phyloP scores from a whole-genome alignment of 1,140 invertebrate genomes.

The Ditylenchus dipsaci region DNA sequence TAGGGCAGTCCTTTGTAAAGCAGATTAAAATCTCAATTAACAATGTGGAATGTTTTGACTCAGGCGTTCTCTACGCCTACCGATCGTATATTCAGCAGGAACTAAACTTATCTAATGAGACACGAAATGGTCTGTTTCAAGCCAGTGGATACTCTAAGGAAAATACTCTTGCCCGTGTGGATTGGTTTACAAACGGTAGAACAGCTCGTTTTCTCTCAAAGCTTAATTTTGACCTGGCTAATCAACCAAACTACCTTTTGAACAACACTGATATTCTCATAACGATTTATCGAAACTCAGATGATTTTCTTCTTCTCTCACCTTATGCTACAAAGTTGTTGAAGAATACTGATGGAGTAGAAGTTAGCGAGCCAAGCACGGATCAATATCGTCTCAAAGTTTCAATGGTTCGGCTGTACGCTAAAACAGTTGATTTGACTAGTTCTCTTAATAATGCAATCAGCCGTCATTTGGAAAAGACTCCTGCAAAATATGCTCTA shows the following conservation, averaged over 20 bases:
- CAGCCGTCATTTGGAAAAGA: neutral
- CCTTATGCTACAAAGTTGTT: no score
- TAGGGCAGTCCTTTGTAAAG: conserved; percentile 35
- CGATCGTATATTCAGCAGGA: conserved; percentile 21
- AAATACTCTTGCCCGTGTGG: conserved; percentile 6
- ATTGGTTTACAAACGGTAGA: neutral
- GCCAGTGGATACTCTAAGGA: conserved; percentile 19
- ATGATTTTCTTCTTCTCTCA: conserved; percentile 13
- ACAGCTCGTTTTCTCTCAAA: conserved; percentile 22
- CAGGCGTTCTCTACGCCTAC: conserved; percentile 25
- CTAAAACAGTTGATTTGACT: conserved; percentile 4
- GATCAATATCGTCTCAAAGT: conserved; percentile 13
- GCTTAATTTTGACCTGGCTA: conserved; percentile 31
- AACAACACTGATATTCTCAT: conserved; percentile 25
- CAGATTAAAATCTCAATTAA: conserved; percentile 22
- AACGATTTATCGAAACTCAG: conserved; percentile 13
- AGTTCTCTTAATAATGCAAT: conserved; percentile 16
- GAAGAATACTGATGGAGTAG: neutral
- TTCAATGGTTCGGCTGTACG: conserved; percentile 6
- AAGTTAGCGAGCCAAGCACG: no score
- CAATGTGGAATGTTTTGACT: conserved; percentile 29
- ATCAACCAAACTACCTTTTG: conserved; percentile 22
- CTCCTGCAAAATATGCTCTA: conserved; percentile 7
- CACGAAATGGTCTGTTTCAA: conserved; percentile 11
- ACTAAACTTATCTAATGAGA: conserved; percentile 10